Evolutionary conservation across 2,797 vertebrate species (phyloP).

Genomic region (Coilia nasus): DNA sequence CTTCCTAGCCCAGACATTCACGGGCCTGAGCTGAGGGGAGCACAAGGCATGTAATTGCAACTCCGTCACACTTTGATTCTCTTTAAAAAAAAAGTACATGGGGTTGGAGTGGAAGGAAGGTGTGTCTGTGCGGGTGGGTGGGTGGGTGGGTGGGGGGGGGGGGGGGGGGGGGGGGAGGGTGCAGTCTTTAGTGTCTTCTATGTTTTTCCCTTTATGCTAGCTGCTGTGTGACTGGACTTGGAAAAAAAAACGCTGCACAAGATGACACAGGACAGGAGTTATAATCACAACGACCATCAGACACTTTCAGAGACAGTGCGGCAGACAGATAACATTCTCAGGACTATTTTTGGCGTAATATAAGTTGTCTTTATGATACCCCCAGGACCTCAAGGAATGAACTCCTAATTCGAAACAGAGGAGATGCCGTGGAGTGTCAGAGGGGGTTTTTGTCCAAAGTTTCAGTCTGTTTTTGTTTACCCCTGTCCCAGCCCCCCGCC

Average conservation of each 20-base stretch:
- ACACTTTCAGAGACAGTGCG: constrained; percentile 42
- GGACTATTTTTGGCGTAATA: constrained; percentile 54
- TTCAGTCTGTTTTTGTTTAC: constrained; percentile 40
- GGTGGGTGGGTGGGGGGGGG: too few species aligned
- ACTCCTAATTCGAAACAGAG: constrained; percentile 53
- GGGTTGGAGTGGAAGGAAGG: too few species aligned
- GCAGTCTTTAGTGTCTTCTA: background rate
- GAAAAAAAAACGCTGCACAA: background rate
- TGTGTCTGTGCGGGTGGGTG: too few species aligned
- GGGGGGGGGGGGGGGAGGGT: too few species aligned
- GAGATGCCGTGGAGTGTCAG: constrained; percentile 38
- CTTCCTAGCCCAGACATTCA: constrained; percentile 1
- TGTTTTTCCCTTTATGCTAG: background rate
- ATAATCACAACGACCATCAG: constrained; percentile 43
- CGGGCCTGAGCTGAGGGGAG: background rate
- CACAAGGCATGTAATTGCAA: background rate
- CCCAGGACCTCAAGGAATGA: constrained; percentile 51
- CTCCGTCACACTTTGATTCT: constrained; percentile 8
- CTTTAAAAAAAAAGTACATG: background rate
- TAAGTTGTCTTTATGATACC: constrained; percentile 53
- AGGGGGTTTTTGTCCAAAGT: constrained; percentile 40
- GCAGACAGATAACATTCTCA: constrained; percentile 53
- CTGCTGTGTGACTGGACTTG: background rate
- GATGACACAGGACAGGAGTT: constrained; percentile 43
- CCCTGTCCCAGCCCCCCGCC: constrained; percentile 34